Percentiles rank a stretch among this genome's conserved stretches.
phyloP scores from a whole-genome alignment of 2,888 invertebrate genomes.

The Nemotelus nigrinus region DNA sequence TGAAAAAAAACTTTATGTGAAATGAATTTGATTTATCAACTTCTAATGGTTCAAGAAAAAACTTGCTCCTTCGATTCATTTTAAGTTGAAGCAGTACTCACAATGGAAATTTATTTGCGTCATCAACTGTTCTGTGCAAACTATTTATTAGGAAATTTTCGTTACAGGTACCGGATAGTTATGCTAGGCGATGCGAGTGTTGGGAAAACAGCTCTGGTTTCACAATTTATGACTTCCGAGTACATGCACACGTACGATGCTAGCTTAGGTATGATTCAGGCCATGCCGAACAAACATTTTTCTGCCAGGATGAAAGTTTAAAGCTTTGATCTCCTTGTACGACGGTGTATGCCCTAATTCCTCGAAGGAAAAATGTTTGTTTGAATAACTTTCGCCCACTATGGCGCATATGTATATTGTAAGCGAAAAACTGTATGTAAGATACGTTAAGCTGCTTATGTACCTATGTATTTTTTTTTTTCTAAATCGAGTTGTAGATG shows the following conservation, averaged over 20 bases:
- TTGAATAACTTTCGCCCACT: neutral
- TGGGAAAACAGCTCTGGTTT: slow-evolving; percentile 89
- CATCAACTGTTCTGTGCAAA: neutral
- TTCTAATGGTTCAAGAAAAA: too few species aligned
- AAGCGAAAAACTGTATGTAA: neutral
- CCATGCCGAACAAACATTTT: slow-evolving; percentile 21
- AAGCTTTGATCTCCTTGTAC: neutral
- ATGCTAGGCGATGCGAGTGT: slow-evolving; percentile 86
- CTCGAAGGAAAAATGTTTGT: slow-evolving; percentile 45
- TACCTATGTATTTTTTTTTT: neutral
- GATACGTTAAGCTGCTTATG: slow-evolving; percentile 56
- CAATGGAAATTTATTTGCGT: neutral
- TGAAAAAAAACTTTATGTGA: too few species aligned
- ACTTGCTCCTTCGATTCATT: neutral
- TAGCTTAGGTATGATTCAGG: slow-evolving; percentile 75
- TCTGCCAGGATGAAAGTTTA: neutral
- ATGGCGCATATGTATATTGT: too few species aligned
- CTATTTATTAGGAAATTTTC: neutral
- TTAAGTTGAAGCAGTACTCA: slow-evolving; percentile 22
- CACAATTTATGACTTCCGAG: slow-evolving; percentile 95
- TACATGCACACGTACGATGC: slow-evolving; percentile 96
- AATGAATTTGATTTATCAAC: too few species aligned
- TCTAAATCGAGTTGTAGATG: slow-evolving; percentile 76
- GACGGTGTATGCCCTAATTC: neutral
- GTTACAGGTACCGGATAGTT: slow-evolving; percentile 78